Conservation (phyloP, 2,888 invertebrate species). For the Bellardia bayeri region DNA sequence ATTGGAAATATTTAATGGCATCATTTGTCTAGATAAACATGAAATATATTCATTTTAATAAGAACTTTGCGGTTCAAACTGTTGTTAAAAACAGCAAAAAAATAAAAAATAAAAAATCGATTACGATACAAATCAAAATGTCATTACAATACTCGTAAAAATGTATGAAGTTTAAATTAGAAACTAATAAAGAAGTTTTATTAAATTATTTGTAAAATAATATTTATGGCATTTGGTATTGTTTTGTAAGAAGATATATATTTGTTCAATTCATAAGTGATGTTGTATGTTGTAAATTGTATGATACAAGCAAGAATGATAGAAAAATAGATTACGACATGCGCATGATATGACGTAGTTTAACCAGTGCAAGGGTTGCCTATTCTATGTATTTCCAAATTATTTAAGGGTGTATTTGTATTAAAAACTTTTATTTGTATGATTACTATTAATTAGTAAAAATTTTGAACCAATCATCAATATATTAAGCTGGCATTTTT, state of each 20-base stretch:
- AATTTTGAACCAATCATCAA: too few species aligned
- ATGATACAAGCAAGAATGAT: too few species aligned
- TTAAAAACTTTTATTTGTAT: too few species aligned
- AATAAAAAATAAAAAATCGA: conserved; percentile 22
- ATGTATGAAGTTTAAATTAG: conserved; percentile 29
- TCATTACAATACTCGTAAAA: conserved; percentile 18
- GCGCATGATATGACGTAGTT: too few species aligned
- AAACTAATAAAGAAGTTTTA: not conserved
- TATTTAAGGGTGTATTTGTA: too few species aligned
- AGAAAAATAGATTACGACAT: too few species aligned
- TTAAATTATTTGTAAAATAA: not conserved
- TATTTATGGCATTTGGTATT: not conserved
- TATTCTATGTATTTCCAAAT: too few species aligned
- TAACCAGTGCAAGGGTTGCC: too few species aligned
- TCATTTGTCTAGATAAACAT: conserved; percentile 44
- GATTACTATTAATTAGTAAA: too few species aligned
- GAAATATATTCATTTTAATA: conserved; percentile 25
- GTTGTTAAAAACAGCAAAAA: not conserved
- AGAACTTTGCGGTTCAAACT: conserved; percentile 12
- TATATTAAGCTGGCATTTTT: too few species aligned
- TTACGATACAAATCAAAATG: conserved; percentile 45
- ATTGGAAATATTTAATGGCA: conserved; percentile 27
- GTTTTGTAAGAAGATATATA: not conserved
- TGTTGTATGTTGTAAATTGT: too few species aligned
- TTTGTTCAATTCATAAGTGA: too few species aligned